Base-by-base conservation (phyloP, 2,113 vertebrate species). In the Garra rufa region DNA sequence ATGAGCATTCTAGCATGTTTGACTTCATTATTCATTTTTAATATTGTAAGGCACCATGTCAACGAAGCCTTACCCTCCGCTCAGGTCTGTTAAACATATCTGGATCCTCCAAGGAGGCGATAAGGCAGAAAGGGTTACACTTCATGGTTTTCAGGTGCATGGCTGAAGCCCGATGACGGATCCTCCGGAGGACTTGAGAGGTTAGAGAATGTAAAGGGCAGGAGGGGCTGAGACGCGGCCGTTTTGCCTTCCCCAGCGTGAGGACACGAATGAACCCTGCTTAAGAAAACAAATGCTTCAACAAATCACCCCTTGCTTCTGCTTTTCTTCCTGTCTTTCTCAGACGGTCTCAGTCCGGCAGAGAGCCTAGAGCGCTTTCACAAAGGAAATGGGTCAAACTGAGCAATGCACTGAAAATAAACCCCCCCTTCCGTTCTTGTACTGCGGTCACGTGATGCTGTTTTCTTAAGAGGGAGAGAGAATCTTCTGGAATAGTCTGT, bases 101-200 rank as follows among this genome's bases (percentile, higher is more conserved):
- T 48, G 87, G 94, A 85, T 93, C 94, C 3, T 93, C 92, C 92
- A 96, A 92, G 9, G 96, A 97, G 90, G 96, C 97, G 59, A 98
- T 90, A 90, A 99, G 93, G 86, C 97, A 98, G 89, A 96, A 95
- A 86, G 92, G 95, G 81, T 94, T 96, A 90, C 96, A 96, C 93
- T 97, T 96, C 81, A 96, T 95, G 87, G 95, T 97, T 77, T 96
- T 97, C 89, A 99, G 95, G 91, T 99, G 97, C 98, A 98, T 98
- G 84, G 91, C 87, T 88, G 89, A 87, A 0, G 82, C 82, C 80
- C 30, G 84, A 30, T 52, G 83, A 71, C 83, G 75, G 67, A 89
- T 82, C 84, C 74, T 84, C 50, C 77, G 74, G 26, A 81, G 84
- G 76, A 87, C 71, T 81, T 84, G 84, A 81, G 86, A 46, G 55